Evolutionary conservation across 1,140 invertebrate genomes (phyloP), one percentile per base, ranked within the genome.

Genomic region (Spodoptera litura): DNA sequence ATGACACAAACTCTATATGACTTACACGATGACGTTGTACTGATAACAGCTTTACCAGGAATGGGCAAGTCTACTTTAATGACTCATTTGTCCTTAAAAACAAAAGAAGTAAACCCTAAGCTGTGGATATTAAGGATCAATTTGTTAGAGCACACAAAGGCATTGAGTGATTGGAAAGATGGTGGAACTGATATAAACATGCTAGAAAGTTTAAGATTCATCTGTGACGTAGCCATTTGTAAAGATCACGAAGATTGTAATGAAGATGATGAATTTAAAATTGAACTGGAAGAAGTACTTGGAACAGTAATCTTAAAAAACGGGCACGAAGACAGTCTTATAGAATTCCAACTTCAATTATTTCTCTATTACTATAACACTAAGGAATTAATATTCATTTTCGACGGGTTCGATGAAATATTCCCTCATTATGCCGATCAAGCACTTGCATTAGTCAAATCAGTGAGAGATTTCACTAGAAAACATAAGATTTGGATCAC

Each of bases 11-110:
- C 53, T 12, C n/a, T 61, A 4, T 20, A 72, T 11, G 71, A 73
- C 31, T 25, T 73, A 51, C n/a, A 58, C 20, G 56, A 73, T n/a
- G 49, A 61, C 12, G 20, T 52, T 64, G 59, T 73, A 0, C 10
- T 77, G 3, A 56, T 80, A 38, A 35, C 56, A 49, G 79, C 27
- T 5, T n/a, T 3, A 35, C 74, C 73, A 4, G 79, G 74, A 2
- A 80, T 77, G 79, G 79, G 79, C 4, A 80, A 77, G 53, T 80
- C 73, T 8, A 72, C 79, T 13, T 44, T 80, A 13, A 58, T 80
- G 1, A 77, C 66, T 20, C 66, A 80, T 56, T 51, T 80, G 5
- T 76, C 79, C 2, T 25, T 77, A 1, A 56, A 72, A 53, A 77
- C 73, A 13, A 80, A 80, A 15, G 10, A 35, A 12, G 4, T 11